Percentiles rank a stretch among this genome's conserved stretches.
phyloP scores from a whole-genome alignment of 2,797 vertebrate species.

The Eleutherodactylus coqui region DNA sequence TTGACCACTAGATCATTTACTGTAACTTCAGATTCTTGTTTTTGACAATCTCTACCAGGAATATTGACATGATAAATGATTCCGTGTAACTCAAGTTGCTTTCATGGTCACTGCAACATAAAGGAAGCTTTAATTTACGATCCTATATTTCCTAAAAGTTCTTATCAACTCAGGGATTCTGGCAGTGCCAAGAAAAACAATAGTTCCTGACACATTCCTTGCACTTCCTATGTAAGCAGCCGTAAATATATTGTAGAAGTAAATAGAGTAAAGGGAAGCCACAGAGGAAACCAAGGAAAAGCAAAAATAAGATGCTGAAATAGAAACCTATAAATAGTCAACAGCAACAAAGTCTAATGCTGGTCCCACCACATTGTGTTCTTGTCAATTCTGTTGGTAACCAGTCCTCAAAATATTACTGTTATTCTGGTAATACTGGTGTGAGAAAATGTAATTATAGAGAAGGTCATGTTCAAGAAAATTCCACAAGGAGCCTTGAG shows the following conservation, averaged over 20 bases:
- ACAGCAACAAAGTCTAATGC: slow-evolving; percentile 71
- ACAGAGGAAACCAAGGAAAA: slow-evolving; percentile 77
- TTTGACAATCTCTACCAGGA: slow-evolving; percentile 9
- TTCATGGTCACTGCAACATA: slow-evolving; percentile 48
- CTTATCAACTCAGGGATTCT: slow-evolving; percentile 73
- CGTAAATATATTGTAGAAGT: slow-evolving; percentile 72
- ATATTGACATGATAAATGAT: slow-evolving; percentile 38
- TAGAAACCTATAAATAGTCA: slow-evolving; percentile 82
- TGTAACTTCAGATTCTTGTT: slow-evolving; percentile 21
- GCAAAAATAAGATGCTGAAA: slow-evolving; percentile 79
- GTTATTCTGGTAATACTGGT: neutral
- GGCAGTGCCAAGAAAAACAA: slow-evolving; percentile 70
- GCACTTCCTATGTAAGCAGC: slow-evolving; percentile 72
- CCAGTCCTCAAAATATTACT: neutral
- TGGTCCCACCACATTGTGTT: slow-evolving; percentile 33
- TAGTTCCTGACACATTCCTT: slow-evolving; percentile 72
- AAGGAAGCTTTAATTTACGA: slow-evolving; percentile 67
- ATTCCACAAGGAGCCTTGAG: neutral
- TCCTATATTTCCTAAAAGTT: slow-evolving; percentile 69
- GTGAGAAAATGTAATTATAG: neutral
- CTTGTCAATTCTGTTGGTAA: slow-evolving; percentile 12
- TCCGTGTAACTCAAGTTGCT: slow-evolving; percentile 20
- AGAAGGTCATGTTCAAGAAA: neutral
- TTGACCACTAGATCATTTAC: neutral
- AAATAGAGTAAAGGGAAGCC: slow-evolving; percentile 75